These are phyloP conservation scores for Mercenaria mercenaria DNA, from an alignment of 1,140 invertebrate genomes.

Conservation along the genomic window DNA sequence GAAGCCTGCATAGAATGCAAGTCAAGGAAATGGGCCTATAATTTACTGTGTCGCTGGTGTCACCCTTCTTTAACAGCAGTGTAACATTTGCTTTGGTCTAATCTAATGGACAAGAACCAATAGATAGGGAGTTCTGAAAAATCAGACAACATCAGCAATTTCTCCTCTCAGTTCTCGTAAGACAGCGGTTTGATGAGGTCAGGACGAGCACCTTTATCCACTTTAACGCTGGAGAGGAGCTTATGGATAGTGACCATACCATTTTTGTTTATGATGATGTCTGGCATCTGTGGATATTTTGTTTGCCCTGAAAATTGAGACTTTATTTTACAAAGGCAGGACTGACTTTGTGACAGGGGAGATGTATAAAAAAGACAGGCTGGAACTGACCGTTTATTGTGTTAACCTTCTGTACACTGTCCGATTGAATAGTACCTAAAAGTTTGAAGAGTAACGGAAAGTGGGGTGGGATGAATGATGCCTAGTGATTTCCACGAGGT, in stretches of 20 bases:
- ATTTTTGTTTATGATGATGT: neutral
- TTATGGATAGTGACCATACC: neutral
- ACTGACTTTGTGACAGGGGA: neutral
- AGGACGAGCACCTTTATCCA: neutral
- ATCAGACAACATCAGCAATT: neutral
- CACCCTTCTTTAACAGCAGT: neutral
- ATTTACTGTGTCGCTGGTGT: neutral
- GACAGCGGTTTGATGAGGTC: neutral
- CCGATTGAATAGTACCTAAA: too few relatives aligned
- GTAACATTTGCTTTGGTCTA: too few relatives aligned
- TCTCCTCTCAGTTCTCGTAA: neutral
- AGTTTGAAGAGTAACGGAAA: too few relatives aligned
- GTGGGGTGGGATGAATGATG: too few relatives aligned
- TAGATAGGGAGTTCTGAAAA: neutral
- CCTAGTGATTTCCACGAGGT: too few relatives aligned
- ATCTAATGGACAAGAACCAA: too few relatives aligned
- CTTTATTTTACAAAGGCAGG: neutral
- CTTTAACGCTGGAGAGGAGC: neutral
- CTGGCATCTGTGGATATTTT: slow-evolving; percentile 3
- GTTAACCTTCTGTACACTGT: too few relatives aligned
- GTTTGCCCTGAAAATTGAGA: neutral
- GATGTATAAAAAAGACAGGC: too few relatives aligned
- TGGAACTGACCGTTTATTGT: too few relatives aligned
- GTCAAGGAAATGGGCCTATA: too few relatives aligned
- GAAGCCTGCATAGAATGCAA: too few relatives aligned